phyloP scores from a whole-genome alignment of 2,888 invertebrate species.

The Agonopterix alstromeriana region DNA sequence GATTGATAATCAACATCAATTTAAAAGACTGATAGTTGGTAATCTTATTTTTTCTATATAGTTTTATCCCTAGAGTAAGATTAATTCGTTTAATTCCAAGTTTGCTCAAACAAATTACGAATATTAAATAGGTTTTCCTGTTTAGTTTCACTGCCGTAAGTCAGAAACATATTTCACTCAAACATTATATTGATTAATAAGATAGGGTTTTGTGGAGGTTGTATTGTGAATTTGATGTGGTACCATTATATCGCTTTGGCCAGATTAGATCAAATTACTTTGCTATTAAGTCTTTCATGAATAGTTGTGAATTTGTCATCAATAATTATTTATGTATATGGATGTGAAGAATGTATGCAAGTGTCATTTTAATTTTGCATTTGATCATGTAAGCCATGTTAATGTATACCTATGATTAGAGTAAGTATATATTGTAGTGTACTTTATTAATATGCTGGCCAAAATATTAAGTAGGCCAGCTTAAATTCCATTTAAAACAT shows the following conservation, averaged over 20 bases:
- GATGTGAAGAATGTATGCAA: constrained; percentile 4
- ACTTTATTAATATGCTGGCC: constrained; percentile 1
- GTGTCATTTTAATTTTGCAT: neutral
- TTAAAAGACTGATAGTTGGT: constrained; percentile 78
- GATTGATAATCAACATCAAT: constrained; percentile 76
- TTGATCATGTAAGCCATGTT: neutral
- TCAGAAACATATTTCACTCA: neutral
- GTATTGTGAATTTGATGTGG: too few relatives aligned
- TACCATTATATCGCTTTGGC: neutral
- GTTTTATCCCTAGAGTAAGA: constrained; percentile 74
- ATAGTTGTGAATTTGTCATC: neutral
- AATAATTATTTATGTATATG: constrained; percentile 10
- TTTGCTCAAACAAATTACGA: constrained; percentile 66
- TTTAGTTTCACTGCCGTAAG: constrained; percentile 47
- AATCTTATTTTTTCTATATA: constrained; percentile 71
- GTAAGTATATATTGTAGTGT: constrained; percentile 2
- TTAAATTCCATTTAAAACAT: neutral
- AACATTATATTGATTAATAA: too few relatives aligned
- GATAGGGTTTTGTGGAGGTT: too few relatives aligned
- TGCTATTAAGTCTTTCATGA: neutral
- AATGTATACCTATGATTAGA: neutral
- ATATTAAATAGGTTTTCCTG: constrained; percentile 40
- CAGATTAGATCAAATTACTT: neutral
- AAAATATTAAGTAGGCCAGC: neutral
- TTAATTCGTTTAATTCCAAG: constrained; percentile 66